These are phyloP conservation scores for Invenusta paracnida DNA, from an alignment of 2,888 invertebrate species.

Conservation along the genomic window DNA sequence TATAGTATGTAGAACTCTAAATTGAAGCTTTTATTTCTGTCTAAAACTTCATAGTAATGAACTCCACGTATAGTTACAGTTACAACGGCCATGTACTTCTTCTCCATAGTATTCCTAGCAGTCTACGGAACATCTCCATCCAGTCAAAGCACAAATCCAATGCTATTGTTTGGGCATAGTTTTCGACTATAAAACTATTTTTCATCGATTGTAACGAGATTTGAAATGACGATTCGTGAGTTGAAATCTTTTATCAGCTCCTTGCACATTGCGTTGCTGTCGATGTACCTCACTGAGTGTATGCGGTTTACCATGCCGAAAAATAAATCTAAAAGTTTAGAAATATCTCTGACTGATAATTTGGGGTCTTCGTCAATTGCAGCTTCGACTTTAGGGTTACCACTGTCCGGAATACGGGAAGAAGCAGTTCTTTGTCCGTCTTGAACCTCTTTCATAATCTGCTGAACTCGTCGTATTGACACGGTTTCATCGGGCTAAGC, in stretches of 20 bases:
- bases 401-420: conserved; percentile 1
- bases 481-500: conserved; percentile 12
- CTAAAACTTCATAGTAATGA: conserved; percentile 28
- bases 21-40: conserved; percentile 9
- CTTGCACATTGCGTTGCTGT: not conserved
- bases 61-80: conserved; percentile 22
- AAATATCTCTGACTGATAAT: not conserved
- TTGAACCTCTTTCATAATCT: conserved; percentile 7
- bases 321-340: not conserved
- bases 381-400: not conserved
- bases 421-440: conserved; percentile 1
- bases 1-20: conserved; percentile 7
- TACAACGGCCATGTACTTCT: conserved; percentile 27
- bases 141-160: not conserved
- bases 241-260: conserved; percentile 1
- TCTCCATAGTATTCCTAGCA: conserved; percentile 29
- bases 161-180: not conserved
- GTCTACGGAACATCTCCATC: conserved; percentile 16
- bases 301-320: not conserved
- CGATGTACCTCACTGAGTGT: not conserved
- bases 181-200: conserved; percentile 8
- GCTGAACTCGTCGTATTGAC: not conserved
- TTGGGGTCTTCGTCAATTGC: conserved; percentile 12
- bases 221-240: not conserved
- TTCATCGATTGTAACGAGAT: conserved; percentile 14